Percentiles rank a stretch among this genome's conserved stretches.
phyloP scores from a whole-genome alignment of 2,113 vertebrate species.

The Odocoileus virginianus region DNA sequence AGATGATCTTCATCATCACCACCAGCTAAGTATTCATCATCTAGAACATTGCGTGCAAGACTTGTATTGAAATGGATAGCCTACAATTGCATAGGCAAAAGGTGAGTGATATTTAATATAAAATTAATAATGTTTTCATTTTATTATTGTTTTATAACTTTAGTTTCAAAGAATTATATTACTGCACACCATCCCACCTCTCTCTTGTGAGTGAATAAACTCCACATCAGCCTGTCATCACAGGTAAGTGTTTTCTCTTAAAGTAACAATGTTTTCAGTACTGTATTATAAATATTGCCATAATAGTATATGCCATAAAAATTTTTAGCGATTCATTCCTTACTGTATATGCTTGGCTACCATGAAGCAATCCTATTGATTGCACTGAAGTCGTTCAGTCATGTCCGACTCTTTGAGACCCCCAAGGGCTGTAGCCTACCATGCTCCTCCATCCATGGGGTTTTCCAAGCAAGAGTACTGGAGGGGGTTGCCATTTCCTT shows the following conservation, averaged over 20 bases:
- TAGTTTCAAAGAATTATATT: not conserved
- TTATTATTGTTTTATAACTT: not conserved
- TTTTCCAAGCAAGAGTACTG: no score
- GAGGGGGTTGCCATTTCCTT: no score
- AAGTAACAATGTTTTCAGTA: not conserved
- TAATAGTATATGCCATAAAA: not conserved
- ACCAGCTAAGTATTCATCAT: not conserved
- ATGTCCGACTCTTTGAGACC: no score
- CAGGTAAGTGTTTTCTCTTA: not conserved
- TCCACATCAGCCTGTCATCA: not conserved
- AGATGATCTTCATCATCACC: not conserved
- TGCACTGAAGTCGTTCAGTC: no score
- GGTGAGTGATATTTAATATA: not conserved
- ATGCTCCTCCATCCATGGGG: no score
- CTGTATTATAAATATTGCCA: not conserved
- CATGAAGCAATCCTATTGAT: not conserved
- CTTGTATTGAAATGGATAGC: not conserved
- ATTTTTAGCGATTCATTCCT: not conserved
- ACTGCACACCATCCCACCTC: not conserved
- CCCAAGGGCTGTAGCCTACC: no score
- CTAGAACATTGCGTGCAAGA: not conserved
- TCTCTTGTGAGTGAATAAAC: not conserved
- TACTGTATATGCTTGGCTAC: not conserved
- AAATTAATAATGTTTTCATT: not conserved
- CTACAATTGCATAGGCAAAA: not conserved